Evolutionary conservation across 2,113 vertebrate species (phyloP).

Genomic region (Periophthalmodon schlosseri): DNA sequence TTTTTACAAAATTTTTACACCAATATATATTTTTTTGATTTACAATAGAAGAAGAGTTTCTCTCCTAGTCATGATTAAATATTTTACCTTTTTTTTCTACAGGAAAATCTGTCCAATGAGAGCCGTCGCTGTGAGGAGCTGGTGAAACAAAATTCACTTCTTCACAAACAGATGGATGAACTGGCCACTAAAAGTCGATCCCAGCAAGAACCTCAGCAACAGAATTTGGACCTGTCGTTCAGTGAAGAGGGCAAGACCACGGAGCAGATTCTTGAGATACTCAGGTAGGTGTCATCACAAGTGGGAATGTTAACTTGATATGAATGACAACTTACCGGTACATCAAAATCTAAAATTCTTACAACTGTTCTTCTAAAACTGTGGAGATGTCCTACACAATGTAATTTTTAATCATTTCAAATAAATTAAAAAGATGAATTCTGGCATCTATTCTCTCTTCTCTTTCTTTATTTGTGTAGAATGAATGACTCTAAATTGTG

Average conservation of each 20-base stretch:
- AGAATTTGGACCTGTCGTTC: constrained; percentile 79
- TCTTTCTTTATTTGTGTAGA: not conserved
- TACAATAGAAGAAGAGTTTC: too few relatives aligned
- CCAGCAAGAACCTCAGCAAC: constrained; percentile 55
- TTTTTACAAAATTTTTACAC: too few relatives aligned
- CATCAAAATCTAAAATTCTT: too few relatives aligned
- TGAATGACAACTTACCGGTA: too few relatives aligned
- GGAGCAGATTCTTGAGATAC: constrained; percentile 91
- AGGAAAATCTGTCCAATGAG: constrained; percentile 85
- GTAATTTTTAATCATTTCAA: too few relatives aligned
- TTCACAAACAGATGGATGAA: constrained; percentile 90
- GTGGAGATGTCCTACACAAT: too few relatives aligned
- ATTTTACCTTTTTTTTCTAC: not conserved
- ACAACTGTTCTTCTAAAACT: too few relatives aligned
- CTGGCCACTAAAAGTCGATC: constrained; percentile 81
- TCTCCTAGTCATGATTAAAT: not conserved
- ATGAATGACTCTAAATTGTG: not conserved
- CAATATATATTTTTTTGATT: too few relatives aligned
- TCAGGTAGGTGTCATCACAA: constrained; percentile 66
- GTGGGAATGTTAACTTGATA: too few relatives aligned
- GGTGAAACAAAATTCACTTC: constrained; percentile 85
- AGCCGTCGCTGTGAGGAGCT: constrained; percentile 82
- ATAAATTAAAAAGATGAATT: too few relatives aligned
- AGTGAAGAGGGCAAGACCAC: constrained; percentile 90
- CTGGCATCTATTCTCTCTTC: not conserved